Evolutionary conservation across 1,140 invertebrate genomes (phyloP), one percentile per base, ranked within the genome.

Genomic region (Eumaeus atala): DNA sequence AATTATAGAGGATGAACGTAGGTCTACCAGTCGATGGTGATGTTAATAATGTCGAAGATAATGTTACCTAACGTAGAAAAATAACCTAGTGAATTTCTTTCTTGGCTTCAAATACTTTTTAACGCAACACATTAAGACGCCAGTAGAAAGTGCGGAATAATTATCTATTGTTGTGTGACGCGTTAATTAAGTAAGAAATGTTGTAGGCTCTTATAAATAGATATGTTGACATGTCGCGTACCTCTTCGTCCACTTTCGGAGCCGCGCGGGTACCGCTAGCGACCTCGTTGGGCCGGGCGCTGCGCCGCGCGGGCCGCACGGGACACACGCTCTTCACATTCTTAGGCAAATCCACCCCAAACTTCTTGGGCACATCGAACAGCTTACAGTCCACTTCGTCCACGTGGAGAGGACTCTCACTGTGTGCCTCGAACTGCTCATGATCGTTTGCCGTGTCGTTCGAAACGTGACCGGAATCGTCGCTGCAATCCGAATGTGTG

Each of bases 401-500:
- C 1, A 64, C 68, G 49, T 60, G 65, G 21, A 35, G 61, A 18
- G 51, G 54, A 17, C 58, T 61, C 6, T 67, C 73, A 62, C 68
- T 77, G 61, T 85, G 79, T 52, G 79, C 84, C 9, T 64, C 66
- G 12, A 64, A 62, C 38, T 28, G 21, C 21, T 85, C 81, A 66
- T 80, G 74, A 64, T 83, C 77, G 57, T 88, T 87, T 0, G 81
- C 79, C 14, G 91, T 90, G 63, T 92, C 92, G 64, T 93, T 93
- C 40, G 92, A 93, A 53, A 93, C 93, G 78, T 94, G 92, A 44
- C 93, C 93, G 18, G 92, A 93, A 76, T 94, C 93, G 67, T 94
- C 93, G 36, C 92, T 93, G 62, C 91, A 92, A 62, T 88, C 87
- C 8, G 86, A 88, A 60, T 87, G 81, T 21, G 81, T 78, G 64